phyloP scores from a whole-genome alignment of 1,140 invertebrate genomes.

The Euura lappo region DNA sequence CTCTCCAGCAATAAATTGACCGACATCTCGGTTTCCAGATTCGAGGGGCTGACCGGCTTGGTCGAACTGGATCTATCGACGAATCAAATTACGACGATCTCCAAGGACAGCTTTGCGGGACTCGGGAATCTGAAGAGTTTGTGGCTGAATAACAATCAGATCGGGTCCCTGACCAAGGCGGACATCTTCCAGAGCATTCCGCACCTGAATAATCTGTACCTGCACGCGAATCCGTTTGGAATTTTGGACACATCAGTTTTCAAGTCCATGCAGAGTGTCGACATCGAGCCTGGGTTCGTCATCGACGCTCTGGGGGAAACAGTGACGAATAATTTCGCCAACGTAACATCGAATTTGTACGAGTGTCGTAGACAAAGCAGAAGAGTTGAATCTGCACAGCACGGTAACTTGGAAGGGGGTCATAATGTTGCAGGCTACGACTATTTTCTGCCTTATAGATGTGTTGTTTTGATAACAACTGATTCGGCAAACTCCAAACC shows the following conservation, averaged over 20 bases:
- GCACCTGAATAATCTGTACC: background rate
- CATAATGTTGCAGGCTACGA: too few relatives aligned
- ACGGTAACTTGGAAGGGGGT: too few relatives aligned
- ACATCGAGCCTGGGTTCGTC: background rate
- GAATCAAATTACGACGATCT: background rate
- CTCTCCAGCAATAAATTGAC: conserved; percentile 1
- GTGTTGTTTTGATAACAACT: too few relatives aligned
- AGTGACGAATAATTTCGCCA: background rate
- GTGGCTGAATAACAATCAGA: conserved; percentile 7
- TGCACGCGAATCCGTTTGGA: background rate
- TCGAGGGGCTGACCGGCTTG: background rate
- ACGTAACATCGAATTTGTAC: background rate
- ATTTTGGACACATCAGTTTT: background rate
- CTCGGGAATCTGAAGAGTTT: background rate
- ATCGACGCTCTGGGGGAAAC: background rate
- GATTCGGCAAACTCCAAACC: too few relatives aligned
- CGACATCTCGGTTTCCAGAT: background rate
- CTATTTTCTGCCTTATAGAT: too few relatives aligned
- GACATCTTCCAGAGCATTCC: background rate
- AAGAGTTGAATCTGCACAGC: too few relatives aligned
- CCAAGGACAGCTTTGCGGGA: background rate
- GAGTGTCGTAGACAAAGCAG: too few relatives aligned
- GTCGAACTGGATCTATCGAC: background rate
- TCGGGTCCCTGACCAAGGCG: background rate
- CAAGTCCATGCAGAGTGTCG: background rate